Evolutionary conservation across 2,888 invertebrate species (phyloP), one percentile per base, ranked within the genome.

Genomic region (Protonemura montana): DNA sequence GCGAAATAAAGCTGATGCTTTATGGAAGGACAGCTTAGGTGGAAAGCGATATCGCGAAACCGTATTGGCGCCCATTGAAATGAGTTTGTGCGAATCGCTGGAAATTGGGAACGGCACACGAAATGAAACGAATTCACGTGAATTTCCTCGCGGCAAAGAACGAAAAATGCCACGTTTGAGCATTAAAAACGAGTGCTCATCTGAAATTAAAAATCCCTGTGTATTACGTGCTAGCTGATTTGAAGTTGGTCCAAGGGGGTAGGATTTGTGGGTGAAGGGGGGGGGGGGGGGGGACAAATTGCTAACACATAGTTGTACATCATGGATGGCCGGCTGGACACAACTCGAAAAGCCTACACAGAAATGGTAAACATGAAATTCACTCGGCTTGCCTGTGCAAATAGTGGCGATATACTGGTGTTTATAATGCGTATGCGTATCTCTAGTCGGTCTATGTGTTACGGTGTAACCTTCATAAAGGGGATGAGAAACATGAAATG

Each of bases 311-410:
- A 87, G 87, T 86, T 86, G 82, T 80, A 59, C 87, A 87, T 87
- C 87, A 87, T 77, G 87, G 87, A 86, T 87, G 87, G 86, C 41
- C 86, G 86, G 87, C 84, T 59, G 87, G 87, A 87, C 86, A 86
- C 85, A 86, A 81, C 86, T 85, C 84, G 76, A 59, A 59, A 3
- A 59, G 59, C 59, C 59, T 59, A 82, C 85, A 29, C 82, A 85
- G 87, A 87, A 87, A 87, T 87, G 87, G 87, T 87, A 87, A 87
- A 87, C 87, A 87, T 87, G 87, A 87, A 87, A 87, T 87, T 87
- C 87, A 86, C 87, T 87, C 85, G 78, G 76, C 76, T 77, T 85
- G 82, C 78, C 83, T 87, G 86, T 87, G 86, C 86, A 87, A 87
- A 87, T 87, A 87, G 87, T 82, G 87, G 87, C 87, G 59, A 59